Base-by-base conservation (phyloP, 2,797 vertebrate species). In the Enteromius mattozi region DNA sequence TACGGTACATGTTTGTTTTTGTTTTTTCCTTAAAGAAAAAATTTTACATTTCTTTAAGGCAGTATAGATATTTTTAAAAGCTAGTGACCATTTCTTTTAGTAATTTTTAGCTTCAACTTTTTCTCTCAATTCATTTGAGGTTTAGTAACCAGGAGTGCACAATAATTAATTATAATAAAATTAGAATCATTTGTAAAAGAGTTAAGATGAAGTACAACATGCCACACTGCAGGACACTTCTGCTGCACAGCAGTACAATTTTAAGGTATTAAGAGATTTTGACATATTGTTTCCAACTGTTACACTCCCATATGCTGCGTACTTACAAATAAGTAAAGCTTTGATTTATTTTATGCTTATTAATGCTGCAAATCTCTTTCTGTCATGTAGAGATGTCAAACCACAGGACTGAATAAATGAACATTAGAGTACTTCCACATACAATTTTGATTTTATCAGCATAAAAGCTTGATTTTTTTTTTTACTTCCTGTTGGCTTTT, bases 291-390 rank as follows among this genome's bases (percentile, higher is more conserved):
- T 17, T 71, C n/a, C 24, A 71, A 27, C n/a, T 17, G n/a, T 8
- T 71, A 8, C n/a, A 47, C 24, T 72, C 24, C 69, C 70, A 30
- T 71, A 47, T 30, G 42, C 70, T 72, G 42, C 24, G 3, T 49
- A 27, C 8, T 30, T 72, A 30, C 7, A 49, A 49, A 30, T 71
- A 19, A 72, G 7, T 71, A 10, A 24, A 70, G 61, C 61, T 65
- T 65, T 65, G 61, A 27, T 14, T 30, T 30, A 27, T 27, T 71
- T 47, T 47, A 27, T 71, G 69, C 69, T 47, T 71, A 65, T 65
- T 45, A 47, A 47, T 47, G 42, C 42, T 71, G 40, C 24, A 47
- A 9, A 30, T 47, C 16, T 27, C 8, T 30, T 70, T 47, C 16
- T 49, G 27, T 72, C 27, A 72, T 49, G 42, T 49, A 30, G 42